Conservation (phyloP, 2,113 vertebrate genomes). For the Siniperca chuatsi region DNA sequence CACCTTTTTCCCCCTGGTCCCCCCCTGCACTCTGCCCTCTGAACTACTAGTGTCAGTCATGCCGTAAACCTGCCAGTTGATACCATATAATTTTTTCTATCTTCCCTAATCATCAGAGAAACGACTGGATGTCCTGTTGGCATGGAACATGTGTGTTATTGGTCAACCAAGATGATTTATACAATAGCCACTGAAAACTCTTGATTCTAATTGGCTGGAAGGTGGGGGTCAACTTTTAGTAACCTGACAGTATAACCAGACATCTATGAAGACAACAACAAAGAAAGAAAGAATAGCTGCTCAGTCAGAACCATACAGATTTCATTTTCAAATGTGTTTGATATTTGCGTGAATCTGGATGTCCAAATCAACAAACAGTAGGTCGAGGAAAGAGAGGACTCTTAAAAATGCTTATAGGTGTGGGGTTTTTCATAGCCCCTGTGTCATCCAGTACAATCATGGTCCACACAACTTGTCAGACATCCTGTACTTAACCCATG, state of each 20-base stretch:
- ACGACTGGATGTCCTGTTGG: background rate
- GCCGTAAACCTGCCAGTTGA: background rate
- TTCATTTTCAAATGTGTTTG: background rate
- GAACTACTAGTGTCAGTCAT: background rate
- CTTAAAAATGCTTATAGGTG: too few species aligned
- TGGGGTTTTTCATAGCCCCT: too few species aligned
- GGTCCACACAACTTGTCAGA: too few species aligned
- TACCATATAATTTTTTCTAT: too few species aligned
- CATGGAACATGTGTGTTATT: background rate
- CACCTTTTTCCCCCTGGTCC: background rate
- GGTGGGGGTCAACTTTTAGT: background rate
- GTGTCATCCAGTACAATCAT: too few species aligned
- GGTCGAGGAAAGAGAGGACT: background rate
- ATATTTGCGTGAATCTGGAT: background rate
- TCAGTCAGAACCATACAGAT: background rate
- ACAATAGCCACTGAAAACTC: background rate
- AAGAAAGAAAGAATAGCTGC: background rate
- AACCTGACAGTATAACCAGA: background rate
- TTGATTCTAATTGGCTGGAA: background rate
- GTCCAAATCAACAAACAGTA: background rate
- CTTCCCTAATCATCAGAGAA: background rate
- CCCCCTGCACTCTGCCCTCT: too few species aligned
- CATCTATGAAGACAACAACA: background rate
- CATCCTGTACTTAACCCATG: background rate
- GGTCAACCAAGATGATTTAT: background rate